Percentiles rank a stretch among this genome's conserved stretches.
Evolutionary conservation across 2,797 vertebrate genomes (phyloP).

Genomic region (Botia almorhae): DNA sequence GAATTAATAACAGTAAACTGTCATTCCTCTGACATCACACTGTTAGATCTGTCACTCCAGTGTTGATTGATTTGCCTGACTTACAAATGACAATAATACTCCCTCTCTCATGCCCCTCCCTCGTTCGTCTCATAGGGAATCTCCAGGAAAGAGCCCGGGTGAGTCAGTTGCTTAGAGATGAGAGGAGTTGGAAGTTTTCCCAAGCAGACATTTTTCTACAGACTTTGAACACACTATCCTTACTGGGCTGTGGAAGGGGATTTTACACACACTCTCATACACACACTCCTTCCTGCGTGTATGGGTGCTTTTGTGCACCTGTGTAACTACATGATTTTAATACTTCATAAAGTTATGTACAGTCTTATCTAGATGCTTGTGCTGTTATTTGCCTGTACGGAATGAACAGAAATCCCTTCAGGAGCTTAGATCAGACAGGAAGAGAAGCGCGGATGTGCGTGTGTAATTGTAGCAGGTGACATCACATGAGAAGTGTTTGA

Average conservation of each 20-base stretch:
- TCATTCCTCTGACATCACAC: constrained; percentile 24
- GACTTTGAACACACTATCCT: constrained; percentile 44
- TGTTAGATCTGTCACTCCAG: constrained; percentile 38
- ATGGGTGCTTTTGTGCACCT: not conserved
- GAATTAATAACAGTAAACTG: constrained; percentile 36
- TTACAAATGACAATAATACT: not conserved
- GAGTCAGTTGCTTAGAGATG: constrained; percentile 42
- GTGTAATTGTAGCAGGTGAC: constrained; percentile 30
- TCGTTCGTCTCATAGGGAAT: constrained; percentile 6
- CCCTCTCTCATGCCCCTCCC: not conserved
- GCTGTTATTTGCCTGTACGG: constrained; percentile 1
- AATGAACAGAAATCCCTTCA: not conserved
- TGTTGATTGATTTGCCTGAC: constrained; percentile 33
- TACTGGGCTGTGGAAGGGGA: constrained; percentile 11
- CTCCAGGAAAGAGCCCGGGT: not conserved
- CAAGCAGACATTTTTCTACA: constrained; percentile 41
- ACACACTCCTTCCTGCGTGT: constrained; percentile 23
- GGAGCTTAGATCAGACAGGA: not conserved
- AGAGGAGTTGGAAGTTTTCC: constrained; percentile 39
- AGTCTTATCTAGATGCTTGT: constrained; percentile 2
- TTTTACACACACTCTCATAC: constrained; percentile 49
- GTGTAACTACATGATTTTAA: too few species aligned
- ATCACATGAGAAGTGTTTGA: constrained; percentile 10
- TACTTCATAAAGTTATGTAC: too few species aligned
- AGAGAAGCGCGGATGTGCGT: not conserved